Percentiles rank a stretch among this genome's conserved stretches.
Conservation (phyloP, 2,888 invertebrate species). For the Altica lythri region DNA sequence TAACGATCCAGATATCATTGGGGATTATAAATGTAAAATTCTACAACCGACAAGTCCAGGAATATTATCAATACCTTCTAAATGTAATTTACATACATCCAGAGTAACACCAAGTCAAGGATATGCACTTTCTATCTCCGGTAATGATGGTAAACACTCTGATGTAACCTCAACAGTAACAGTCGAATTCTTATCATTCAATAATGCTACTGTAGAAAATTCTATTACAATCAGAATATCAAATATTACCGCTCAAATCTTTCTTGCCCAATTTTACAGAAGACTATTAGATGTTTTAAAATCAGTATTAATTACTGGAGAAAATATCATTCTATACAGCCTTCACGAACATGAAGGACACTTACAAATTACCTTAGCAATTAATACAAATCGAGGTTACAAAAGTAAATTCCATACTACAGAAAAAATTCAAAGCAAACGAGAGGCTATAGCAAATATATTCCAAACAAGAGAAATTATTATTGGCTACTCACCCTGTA, state of each 20-base stretch:
- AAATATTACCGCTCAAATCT: constrained; percentile 74
- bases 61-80: constrained; percentile 71
- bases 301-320: constrained; percentile 66
- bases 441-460: constrained; percentile 66
- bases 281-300: constrained; percentile 74
- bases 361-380: constrained; percentile 74
- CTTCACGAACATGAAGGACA: constrained; percentile 69
- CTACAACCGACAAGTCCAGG: constrained; percentile 66
- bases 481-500: constrained; percentile 81
- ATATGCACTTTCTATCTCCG: constrained; percentile 78
- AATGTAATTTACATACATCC: constrained; percentile 80
- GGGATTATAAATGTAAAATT: constrained; percentile 86
- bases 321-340: constrained; percentile 73
- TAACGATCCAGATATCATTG: constrained; percentile 87
- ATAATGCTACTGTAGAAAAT: constrained; percentile 81
- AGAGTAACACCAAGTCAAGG: constrained; percentile 73
- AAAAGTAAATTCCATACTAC: constrained; percentile 68
- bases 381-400: constrained; percentile 64
- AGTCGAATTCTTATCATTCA: constrained; percentile 79
- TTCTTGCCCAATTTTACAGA: constrained; percentile 77
- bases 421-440: constrained; percentile 69
- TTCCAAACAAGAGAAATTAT: constrained; percentile 66
- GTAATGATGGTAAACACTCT: constrained; percentile 87
- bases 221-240: constrained; percentile 77
- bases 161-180: constrained; percentile 87